Conservation (phyloP, 2,888 invertebrate genomes). For the Carterocephalus palaemon region DNA sequence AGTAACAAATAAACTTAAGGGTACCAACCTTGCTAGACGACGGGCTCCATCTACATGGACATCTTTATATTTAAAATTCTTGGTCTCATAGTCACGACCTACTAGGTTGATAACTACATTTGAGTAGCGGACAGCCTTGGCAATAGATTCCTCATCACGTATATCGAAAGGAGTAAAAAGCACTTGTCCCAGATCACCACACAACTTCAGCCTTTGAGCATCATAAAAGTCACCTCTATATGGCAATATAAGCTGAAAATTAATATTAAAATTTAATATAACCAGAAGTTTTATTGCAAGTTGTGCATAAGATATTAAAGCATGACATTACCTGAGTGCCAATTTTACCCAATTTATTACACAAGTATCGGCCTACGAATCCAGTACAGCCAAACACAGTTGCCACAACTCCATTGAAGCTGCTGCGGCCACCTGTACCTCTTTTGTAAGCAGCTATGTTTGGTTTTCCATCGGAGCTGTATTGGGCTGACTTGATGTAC, state of each 20-base stretch:
- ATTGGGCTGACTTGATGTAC: conserved; percentile 70
- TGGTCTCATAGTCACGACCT: conserved; percentile 95
- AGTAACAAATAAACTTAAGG: conserved; percentile 1
- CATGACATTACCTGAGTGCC: conserved; percentile 90
- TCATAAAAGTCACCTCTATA: conserved; percentile 93
- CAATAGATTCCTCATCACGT: conserved; percentile 90
- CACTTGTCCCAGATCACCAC: conserved; percentile 97
- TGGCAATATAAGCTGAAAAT: conserved; percentile 90
- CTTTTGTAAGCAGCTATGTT: conserved; percentile 85
- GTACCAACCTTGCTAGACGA: conserved; percentile 87
- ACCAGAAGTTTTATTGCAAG: not conserved
- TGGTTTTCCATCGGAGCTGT: conserved; percentile 75
- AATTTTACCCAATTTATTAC: conserved; percentile 92
- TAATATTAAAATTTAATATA: not conserved
- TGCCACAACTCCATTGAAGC: conserved; percentile 98
- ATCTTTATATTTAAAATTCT: conserved; percentile 91
- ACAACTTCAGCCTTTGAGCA: conserved; percentile 86
- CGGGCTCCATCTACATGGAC: conserved; percentile 92
- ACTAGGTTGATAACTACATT: conserved; percentile 98
- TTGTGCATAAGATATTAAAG: too few relatives aligned
- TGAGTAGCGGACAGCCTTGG: conserved; percentile 92
- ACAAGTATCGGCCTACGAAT: conserved; percentile 91
- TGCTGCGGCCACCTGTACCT: conserved; percentile 95
- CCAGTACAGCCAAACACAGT: conserved; percentile 98
- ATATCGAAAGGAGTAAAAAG: conserved; percentile 92